A percentile compares a stretch with the other conserved stretches of the same genome.
Evolutionary conservation across 2,113 vertebrate genomes (phyloP).

Genomic region (Anolis carolinensis): DNA sequence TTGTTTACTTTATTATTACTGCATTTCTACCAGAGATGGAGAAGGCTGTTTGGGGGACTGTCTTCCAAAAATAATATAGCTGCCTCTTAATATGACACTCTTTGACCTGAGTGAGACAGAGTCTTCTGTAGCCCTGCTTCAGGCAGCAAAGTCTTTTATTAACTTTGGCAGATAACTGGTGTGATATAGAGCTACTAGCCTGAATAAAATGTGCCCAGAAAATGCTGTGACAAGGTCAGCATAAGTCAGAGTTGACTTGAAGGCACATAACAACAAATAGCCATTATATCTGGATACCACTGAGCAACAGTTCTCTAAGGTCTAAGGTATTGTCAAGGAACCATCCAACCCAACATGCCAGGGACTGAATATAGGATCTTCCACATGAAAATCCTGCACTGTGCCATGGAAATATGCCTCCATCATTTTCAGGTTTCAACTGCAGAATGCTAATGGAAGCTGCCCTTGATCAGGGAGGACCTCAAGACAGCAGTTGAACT

Average conservation of each 20-base stretch:
- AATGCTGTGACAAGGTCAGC: too few relatives aligned
- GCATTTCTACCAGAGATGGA: background rate
- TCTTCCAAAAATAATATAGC: background rate
- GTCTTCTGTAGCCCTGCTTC: background rate
- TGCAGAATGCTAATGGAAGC: background rate
- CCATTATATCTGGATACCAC: background rate
- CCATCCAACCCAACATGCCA: background rate
- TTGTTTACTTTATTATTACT: background rate
- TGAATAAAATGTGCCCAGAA: too few relatives aligned
- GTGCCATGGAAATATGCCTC: background rate
- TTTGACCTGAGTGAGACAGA: too few relatives aligned
- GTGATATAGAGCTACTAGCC: too few relatives aligned
- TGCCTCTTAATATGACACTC: background rate
- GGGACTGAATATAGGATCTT: background rate
- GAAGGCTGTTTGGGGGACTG: background rate
- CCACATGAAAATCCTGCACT: background rate
- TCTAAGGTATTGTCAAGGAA: background rate
- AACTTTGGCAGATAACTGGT: background rate
- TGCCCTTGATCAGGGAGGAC: background rate
- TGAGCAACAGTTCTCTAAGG: background rate
- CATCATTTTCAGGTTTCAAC: background rate
- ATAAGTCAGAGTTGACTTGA: too few relatives aligned
- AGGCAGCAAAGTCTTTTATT: background rate
- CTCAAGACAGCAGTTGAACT: background rate
- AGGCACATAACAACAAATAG: background rate